Percentiles rank a stretch among this genome's conserved stretches.
Evolutionary conservation across 2,113 vertebrate species (phyloP).

Genomic region (Machaerirhynchus nigripectus): DNA sequence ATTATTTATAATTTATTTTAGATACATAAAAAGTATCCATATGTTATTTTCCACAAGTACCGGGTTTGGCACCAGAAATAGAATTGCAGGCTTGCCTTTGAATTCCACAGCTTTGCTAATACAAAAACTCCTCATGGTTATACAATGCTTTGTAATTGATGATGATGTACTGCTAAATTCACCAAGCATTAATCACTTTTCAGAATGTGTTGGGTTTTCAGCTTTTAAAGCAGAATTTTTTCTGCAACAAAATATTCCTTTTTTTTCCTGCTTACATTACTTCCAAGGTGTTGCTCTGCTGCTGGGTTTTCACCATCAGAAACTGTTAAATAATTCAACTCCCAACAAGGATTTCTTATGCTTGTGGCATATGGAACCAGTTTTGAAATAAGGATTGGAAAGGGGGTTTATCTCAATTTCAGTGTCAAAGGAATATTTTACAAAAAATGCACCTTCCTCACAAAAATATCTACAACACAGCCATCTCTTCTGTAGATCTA

Average conservation of each 20-base stretch:
- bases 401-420: conserved; percentile 17
- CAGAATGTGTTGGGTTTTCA: background rate
- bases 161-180: background rate
- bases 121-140: background rate
- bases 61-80: background rate
- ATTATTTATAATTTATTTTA: background rate
- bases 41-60: background rate
- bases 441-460: background rate
- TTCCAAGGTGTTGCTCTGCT: conserved; percentile 29
- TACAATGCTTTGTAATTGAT: background rate
- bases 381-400: conserved; percentile 17
- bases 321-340: conserved; percentile 62
- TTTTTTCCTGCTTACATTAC: background rate
- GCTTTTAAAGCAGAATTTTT: background rate
- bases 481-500: background rate
- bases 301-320: conserved; percentile 27
- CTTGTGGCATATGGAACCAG: conserved; percentile 25
- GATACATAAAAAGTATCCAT: background rate
- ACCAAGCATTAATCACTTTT: conserved; percentile 15
- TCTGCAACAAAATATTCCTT: background rate
- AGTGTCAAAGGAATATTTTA: conserved; percentile 15
- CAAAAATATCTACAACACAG: background rate
- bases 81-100: background rate
- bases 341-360: background rate
- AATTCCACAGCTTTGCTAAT: background rate